These are phyloP conservation scores for Hydraecia micacea DNA, from an alignment of 2,888 invertebrate species.

Conservation along the genomic window DNA sequence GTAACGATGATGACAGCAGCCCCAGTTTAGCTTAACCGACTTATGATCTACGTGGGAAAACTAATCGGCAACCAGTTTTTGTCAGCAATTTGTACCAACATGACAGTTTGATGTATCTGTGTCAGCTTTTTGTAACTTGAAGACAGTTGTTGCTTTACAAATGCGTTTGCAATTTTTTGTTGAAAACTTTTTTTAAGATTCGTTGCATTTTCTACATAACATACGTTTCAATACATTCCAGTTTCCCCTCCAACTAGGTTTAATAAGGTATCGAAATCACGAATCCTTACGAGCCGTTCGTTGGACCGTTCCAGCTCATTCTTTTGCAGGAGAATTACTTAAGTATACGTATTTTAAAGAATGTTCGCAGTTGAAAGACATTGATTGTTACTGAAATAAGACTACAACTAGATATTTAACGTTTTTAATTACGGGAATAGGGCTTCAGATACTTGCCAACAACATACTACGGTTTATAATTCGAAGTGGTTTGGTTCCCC, in stretches of 20 bases:
- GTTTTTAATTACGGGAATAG: too few relatives aligned
- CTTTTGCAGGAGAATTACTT: neutral
- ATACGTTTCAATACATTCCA: too few relatives aligned
- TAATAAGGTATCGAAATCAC: neutral
- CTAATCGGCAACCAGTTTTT: conserved; percentile 40
- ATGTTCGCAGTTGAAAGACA: too few relatives aligned
- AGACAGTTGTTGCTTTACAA: neutral
- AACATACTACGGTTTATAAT: too few relatives aligned
- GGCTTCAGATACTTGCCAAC: too few relatives aligned
- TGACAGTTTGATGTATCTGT: conserved; percentile 29
- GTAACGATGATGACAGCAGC: conserved; percentile 40
- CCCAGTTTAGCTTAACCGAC: conserved; percentile 36
- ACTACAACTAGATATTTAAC: too few relatives aligned
- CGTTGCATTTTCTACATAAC: neutral
- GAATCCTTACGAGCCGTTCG: neutral
- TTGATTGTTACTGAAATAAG: too few relatives aligned
- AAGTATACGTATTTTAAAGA: too few relatives aligned
- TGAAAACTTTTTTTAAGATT: neutral
- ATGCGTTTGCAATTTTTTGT: neutral
- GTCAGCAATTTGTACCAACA: conserved; percentile 49
- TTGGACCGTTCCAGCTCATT: neutral
- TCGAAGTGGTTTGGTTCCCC: too few relatives aligned
- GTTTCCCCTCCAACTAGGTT: neutral
- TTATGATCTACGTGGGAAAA: conserved; percentile 54
- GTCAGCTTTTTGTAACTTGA: conserved; percentile 33